Percentiles rank a stretch among this genome's conserved stretches.
phyloP scores from a whole-genome alignment of 2,113 vertebrate species.

The Panthera uncia region DNA sequence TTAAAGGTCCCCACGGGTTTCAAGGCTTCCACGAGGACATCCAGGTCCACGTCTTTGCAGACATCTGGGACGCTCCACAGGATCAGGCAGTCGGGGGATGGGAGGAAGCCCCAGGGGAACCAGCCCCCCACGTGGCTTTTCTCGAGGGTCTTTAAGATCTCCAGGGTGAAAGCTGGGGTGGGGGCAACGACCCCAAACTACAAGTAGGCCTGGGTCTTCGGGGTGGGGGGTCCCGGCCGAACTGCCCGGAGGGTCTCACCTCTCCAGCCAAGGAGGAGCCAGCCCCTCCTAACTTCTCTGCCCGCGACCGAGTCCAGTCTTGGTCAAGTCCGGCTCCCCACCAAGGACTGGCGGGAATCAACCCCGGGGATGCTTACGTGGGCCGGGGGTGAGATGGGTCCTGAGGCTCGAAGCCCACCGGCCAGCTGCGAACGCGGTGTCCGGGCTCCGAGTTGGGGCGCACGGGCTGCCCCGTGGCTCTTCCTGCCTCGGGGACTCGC shows the following conservation, averaged over 20 bases:
- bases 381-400: background rate
- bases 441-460: background rate
- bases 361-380: background rate
- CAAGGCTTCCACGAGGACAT: slow-evolving; percentile 72
- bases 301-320: background rate
- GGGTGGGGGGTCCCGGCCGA: rapidly evolving
- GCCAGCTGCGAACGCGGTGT: background rate
- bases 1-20: slow-evolving; percentile 73
- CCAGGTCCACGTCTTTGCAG: slow-evolving; percentile 74
- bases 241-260: background rate
- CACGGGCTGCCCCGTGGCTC: background rate
- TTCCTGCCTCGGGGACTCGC: background rate
- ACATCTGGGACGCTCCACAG: slow-evolving; percentile 71
- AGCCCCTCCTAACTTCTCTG: background rate
- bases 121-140: slow-evolving; percentile 78
- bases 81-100: slow-evolving; percentile 65
- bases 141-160: slow-evolving; percentile 78
- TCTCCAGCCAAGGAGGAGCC: background rate
- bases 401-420: background rate
- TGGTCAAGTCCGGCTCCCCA: background rate
- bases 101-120: slow-evolving; percentile 78
- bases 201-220: background rate
- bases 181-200: background rate
- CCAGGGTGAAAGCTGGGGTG: slow-evolving; percentile 54
- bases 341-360: background rate